Evolutionary conservation across 2,888 invertebrate species (phyloP), one percentile per base, ranked within the genome.

Genomic region (Pammene aurita): DNA sequence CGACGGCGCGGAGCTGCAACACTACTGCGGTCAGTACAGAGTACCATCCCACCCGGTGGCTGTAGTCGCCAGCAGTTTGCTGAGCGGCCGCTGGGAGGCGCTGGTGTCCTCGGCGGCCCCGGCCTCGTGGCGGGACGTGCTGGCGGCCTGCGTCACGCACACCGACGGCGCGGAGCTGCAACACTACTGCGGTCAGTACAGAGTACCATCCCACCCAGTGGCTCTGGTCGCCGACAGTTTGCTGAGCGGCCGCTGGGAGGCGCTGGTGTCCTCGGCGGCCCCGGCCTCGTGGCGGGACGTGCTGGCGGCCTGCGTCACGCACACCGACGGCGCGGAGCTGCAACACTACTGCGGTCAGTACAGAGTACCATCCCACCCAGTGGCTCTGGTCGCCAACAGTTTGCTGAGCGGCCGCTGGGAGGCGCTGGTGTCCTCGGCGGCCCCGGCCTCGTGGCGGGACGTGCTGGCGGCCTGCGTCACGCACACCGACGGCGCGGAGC

Each of bases 241-340:
- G 76, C 96, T 98, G 46, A 73, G 73, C 68, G 71, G 82, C 14
- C 76, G 95, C 93, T 76, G 96, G 97, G 83, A 78, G 44, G 7
- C 66, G 66, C 83, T 96, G 95, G 89, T 98, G 96, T 95, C 86
- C 89, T 65, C 93, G 94, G 96, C 97, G 78, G 95, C 96, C 44
- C 90, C 97, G n/a, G 88, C 88, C 71, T 95, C 95, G 78, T 98
- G 98, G 98, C 95, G 96, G 77, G 96, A 97, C 86, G 95, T 96
- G 9, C 90, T 98, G 38, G 96, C 97, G 0, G 96, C 97, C 6
- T 93, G 96, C 50, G 92, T 98, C 38, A 97, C 97, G 9, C 97
- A 98, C 86, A 95, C 96, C 60, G 94, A 93, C n/a, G 94, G 94
- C 7, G 95, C 96, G 14, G 95, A 96, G 77, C 93, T 97, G 72